These are phyloP conservation scores for Zaprionus nigranus DNA, from an alignment of 1,140 invertebrate species.

Conservation along the genomic window DNA sequence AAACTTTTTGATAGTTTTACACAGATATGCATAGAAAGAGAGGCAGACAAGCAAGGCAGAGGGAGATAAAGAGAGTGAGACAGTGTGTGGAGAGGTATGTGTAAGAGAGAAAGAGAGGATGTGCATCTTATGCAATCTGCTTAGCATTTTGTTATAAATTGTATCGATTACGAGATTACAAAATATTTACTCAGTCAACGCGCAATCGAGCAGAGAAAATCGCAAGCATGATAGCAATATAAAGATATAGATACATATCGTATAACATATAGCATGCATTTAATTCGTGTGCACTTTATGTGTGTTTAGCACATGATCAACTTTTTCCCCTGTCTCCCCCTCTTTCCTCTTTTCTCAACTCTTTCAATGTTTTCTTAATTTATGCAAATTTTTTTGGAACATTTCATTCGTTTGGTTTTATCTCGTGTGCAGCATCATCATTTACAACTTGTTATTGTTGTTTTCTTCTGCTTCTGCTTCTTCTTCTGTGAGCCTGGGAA, in stretches of 20 bases:
- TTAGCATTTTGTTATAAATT: constrained; percentile 69
- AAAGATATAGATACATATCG: constrained; percentile 1
- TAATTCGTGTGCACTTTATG: not conserved
- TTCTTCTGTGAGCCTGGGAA: constrained; percentile 53
- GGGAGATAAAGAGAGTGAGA: not conserved
- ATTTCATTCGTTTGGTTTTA: constrained; percentile 51
- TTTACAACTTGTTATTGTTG: constrained; percentile 65
- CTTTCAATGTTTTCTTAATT: constrained; percentile 54
- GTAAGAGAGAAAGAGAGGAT: not conserved
- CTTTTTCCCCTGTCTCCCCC: not conserved
- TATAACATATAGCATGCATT: not conserved
- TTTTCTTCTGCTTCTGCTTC: not conserved
- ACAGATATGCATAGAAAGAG: constrained; percentile 48
- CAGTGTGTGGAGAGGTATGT: constrained; percentile 9
- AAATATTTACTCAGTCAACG: constrained; percentile 12
- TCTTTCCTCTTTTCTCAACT: not conserved
- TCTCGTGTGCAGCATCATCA: constrained; percentile 63
- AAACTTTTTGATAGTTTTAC: constrained; percentile 75
- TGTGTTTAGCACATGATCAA: not conserved
- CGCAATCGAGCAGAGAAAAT: constrained; percentile 8
- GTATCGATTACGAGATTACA: constrained; percentile 70
- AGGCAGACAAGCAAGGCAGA: not conserved
- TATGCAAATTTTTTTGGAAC: constrained; percentile 66
- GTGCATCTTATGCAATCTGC: constrained; percentile 69
- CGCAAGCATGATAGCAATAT: not conserved